These are phyloP conservation scores for Philereme transversata DNA, from an alignment of 2,888 invertebrate genomes.

Conservation along the genomic window DNA sequence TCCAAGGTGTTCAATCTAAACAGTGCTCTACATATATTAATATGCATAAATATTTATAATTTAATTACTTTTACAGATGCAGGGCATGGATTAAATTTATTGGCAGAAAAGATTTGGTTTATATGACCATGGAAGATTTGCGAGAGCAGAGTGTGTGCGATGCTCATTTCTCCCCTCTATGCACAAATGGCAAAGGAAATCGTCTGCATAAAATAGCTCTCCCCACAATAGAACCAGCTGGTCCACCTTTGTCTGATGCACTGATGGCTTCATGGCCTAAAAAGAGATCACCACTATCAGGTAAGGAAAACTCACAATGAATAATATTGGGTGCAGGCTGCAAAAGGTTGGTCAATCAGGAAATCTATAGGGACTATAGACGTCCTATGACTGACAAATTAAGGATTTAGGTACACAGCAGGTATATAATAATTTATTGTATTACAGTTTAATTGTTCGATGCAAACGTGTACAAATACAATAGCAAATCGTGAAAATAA, in stretches of 20 bases:
- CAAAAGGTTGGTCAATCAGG: too few species aligned
- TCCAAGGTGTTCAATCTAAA: too few species aligned
- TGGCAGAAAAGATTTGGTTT: conserved; percentile 9
- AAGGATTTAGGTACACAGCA: too few species aligned
- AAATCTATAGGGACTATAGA: too few species aligned
- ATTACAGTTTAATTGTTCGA: too few species aligned
- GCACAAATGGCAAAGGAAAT: not conserved
- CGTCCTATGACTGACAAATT: too few species aligned
- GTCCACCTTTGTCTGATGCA: conserved; percentile 6
- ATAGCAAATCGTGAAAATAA: too few species aligned
- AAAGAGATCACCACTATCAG: not conserved
- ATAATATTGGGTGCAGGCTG: too few species aligned
- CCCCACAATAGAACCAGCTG: not conserved
- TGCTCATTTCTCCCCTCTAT: conserved; percentile 3
- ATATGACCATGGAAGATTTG: conserved; percentile 8
- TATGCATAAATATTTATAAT: too few species aligned
- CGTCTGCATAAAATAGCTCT: conserved; percentile 8
- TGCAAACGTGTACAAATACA: too few species aligned
- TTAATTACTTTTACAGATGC: conserved; percentile 12
- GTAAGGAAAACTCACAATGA: not conserved
- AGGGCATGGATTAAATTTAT: conserved; percentile 11
- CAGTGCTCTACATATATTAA: too few species aligned
- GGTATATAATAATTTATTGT: too few species aligned
- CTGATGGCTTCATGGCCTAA: conserved; percentile 1
- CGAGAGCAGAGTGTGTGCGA: conserved; percentile 8